Percentiles rank a stretch among this genome's conserved stretches.
phyloP scores from a whole-genome alignment of 2,113 vertebrate species.

The Galbula dea region DNA sequence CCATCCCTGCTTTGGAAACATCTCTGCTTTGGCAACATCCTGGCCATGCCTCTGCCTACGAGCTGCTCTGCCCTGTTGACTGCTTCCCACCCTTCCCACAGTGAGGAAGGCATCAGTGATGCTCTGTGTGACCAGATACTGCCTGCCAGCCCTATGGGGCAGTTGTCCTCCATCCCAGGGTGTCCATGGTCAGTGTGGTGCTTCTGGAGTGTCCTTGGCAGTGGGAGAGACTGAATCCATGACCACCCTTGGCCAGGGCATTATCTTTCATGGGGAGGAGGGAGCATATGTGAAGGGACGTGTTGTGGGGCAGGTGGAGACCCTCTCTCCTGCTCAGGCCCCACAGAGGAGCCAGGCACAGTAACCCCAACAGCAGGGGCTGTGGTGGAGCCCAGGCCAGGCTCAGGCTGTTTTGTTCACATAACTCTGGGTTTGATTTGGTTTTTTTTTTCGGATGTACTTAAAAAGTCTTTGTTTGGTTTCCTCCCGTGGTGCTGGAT shows the following conservation, averaged over 20 bases:
- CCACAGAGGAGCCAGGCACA: accelerated
- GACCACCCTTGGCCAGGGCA: not conserved
- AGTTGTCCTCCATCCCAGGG: accelerated
- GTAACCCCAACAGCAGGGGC: not conserved
- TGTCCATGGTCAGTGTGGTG: too few species aligned
- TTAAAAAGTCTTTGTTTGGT: conserved; percentile 10
- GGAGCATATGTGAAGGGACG: not conserved
- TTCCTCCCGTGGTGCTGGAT: not conserved
- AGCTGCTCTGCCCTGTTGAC: accelerated
- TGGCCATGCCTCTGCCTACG: not conserved
- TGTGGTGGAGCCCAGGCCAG: not conserved
- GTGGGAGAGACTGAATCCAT: accelerated
- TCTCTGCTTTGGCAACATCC: not conserved
- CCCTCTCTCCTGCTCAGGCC: not conserved
- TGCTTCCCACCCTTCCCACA: not conserved
- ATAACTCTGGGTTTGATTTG: not conserved
- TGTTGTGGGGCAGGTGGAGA: not conserved
- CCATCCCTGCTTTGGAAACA: not conserved
- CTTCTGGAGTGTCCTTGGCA: not conserved
- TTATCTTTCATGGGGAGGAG: accelerated
- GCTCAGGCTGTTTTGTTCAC: conserved; percentile 17
- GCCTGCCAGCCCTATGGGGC: not conserved
- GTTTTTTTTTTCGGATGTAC: not conserved
- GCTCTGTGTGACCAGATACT: accelerated
- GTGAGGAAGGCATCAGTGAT: not conserved